Conservation (phyloP, 2,113 vertebrate genomes). For the Bostrychus sinensis region DNA sequence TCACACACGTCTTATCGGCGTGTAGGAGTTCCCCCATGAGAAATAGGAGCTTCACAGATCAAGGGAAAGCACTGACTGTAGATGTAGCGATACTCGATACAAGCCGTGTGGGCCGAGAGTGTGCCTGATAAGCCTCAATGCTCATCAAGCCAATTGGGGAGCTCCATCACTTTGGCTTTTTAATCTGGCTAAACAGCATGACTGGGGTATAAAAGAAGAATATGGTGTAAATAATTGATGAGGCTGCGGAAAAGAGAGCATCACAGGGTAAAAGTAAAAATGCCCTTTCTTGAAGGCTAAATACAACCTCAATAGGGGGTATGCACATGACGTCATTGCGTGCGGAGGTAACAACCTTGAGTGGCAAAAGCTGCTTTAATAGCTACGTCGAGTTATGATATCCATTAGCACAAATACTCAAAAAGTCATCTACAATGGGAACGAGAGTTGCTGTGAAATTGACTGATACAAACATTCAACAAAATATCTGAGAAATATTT, state of each 20-base stretch:
- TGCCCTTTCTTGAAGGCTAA: slow-evolving; percentile 5
- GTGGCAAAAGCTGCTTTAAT: no score
- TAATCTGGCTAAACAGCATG: slow-evolving; percentile 27
- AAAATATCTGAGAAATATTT: no score
- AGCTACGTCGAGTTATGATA: no score
- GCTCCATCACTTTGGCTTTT: slow-evolving; percentile 34
- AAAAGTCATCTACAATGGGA: no score
- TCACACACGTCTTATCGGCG: slow-evolving; percentile 38
- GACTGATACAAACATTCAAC: no score
- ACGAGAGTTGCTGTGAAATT: no score
- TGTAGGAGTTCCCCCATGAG: slow-evolving; percentile 57
- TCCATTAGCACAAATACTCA: no score
- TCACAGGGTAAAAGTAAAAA: slow-evolving; percentile 49
- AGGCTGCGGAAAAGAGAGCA: slow-evolving; percentile 36
- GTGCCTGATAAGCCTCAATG: slow-evolving; percentile 43
- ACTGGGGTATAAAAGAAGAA: slow-evolving; percentile 45
- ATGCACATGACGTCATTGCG: no score
- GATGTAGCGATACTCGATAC: slow-evolving; percentile 42
- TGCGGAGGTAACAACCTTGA: no score
- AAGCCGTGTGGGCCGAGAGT: slow-evolving; percentile 53
- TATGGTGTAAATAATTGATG: slow-evolving; percentile 63
- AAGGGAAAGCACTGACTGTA: slow-evolving; percentile 40
- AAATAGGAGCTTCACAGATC: slow-evolving; percentile 8
- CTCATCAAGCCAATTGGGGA: slow-evolving; percentile 44
- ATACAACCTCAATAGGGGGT: no score